A percentile compares a stretch with the other conserved stretches of the same genome.
Conservation (phyloP, 2,797 vertebrate genomes). For the Siniperca undulata region DNA sequence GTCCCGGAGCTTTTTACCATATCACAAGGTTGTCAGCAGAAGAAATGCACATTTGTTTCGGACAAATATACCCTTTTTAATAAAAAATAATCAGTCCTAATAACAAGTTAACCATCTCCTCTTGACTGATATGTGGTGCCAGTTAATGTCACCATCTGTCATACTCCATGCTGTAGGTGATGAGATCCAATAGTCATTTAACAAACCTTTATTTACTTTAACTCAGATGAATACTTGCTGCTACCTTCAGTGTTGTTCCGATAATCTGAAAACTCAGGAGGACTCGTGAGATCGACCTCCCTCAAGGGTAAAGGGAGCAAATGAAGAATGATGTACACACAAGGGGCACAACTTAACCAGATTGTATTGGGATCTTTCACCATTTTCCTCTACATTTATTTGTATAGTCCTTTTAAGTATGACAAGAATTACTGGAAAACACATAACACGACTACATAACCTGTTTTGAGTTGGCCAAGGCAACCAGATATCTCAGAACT, state of each 20-base stretch:
- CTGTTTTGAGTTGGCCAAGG: background rate
- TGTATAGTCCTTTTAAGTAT: background rate
- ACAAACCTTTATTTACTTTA: background rate
- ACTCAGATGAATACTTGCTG: background rate
- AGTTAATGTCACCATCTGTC: background rate
- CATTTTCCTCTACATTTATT: background rate
- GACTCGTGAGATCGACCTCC: background rate
- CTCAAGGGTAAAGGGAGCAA: background rate
- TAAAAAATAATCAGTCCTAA: background rate
- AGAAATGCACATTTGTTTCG: background rate
- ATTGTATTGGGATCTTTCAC: background rate
- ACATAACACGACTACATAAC: background rate
- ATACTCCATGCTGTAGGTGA: too few relatives aligned
- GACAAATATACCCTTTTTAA: background rate
- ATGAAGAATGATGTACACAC: background rate
- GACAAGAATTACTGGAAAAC: background rate
- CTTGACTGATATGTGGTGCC: background rate
- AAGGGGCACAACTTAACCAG: background rate
- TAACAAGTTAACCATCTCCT: background rate
- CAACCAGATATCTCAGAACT: background rate
- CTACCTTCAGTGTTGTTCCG: background rate
- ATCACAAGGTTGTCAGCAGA: background rate
- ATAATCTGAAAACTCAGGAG: background rate
- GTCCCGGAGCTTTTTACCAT: background rate
- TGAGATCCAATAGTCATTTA: background rate